These are phyloP conservation scores for Drosophila leonis DNA, from an alignment of 2,888 invertebrate species.

Conservation along the genomic window DNA sequence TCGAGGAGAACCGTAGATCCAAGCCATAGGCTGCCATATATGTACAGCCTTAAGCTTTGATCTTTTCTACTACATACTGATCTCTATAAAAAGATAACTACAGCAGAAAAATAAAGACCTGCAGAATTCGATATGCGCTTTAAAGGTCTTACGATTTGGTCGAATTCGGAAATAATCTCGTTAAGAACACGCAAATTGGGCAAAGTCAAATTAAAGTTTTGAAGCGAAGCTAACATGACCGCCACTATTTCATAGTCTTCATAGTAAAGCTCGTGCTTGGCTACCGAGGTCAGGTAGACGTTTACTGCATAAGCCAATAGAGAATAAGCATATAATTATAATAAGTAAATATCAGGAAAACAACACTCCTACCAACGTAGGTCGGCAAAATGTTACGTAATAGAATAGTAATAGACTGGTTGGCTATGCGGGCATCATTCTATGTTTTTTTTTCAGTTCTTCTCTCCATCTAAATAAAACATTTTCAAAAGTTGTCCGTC, in stretches of 20 bases:
- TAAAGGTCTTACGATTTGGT: conserved; percentile 87
- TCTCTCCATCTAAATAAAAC: conserved; percentile 87
- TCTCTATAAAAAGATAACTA: conserved; percentile 83
- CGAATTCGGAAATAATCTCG: conserved; percentile 96
- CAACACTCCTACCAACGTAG: conserved; percentile 91
- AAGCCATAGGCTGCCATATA: conserved; percentile 99
- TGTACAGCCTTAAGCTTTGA: conserved; percentile 97
- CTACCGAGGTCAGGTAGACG: conserved; percentile 89
- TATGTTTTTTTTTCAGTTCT: conserved; percentile 92
- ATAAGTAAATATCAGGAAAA: conserved; percentile 38
- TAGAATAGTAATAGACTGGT: conserved; percentile 94
- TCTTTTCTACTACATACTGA: conserved; percentile 94
- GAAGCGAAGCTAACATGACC: conserved; percentile 98
- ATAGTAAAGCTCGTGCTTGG: conserved; percentile 92
- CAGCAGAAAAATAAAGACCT: not conserved
- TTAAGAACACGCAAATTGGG: conserved; percentile 91
- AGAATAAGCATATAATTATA: not conserved
- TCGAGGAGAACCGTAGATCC: conserved; percentile 88
- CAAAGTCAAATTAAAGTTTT: conserved; percentile 89
- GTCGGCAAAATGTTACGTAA: conserved; percentile 96
- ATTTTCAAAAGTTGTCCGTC: no score
- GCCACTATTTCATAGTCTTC: conserved; percentile 95
- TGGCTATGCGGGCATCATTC: conserved; percentile 92
- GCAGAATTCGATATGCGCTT: not conserved
- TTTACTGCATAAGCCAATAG: conserved; percentile 15